These are phyloP conservation scores for Eilema griseolum DNA, from an alignment of 2,888 invertebrate genomes.

Conservation along the genomic window DNA sequence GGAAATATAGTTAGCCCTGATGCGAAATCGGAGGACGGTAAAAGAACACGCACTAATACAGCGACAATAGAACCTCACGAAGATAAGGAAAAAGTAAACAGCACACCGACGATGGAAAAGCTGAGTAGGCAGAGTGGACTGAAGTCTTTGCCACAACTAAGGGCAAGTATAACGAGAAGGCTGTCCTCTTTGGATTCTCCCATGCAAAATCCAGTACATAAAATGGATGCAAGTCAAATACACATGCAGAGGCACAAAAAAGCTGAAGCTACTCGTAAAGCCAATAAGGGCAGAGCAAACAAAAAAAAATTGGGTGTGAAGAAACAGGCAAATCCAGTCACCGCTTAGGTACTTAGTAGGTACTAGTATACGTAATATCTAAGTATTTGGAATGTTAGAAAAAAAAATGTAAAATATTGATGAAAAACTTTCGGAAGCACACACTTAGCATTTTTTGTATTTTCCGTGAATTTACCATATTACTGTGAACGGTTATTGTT, in stretches of 20 bases:
- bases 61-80: constrained; percentile 59
- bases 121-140: constrained; percentile 54
- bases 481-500: too few relatives aligned
- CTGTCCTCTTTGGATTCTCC: constrained; percentile 32
- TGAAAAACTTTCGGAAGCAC: too few relatives aligned
- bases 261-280: constrained; percentile 48
- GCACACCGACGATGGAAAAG: background rate
- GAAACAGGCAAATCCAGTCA: constrained; percentile 21
- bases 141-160: constrained; percentile 57
- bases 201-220: constrained; percentile 28
- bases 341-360: background rate
- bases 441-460: background rate
- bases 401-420: constrained; percentile 11
- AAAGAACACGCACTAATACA: constrained; percentile 47
- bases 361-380: background rate
- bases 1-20: constrained; percentile 52
- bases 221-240: constrained; percentile 34
- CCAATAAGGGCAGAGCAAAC: constrained; percentile 16
- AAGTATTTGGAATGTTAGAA: background rate
- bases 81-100: constrained; percentile 10
- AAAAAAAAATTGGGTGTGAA: constrained; percentile 55
- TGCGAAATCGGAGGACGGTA: constrained; percentile 42
- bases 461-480: too few relatives aligned
- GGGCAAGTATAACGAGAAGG: constrained; percentile 44
- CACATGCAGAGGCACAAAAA: constrained; percentile 51